These are phyloP conservation scores for Olivierus martensii DNA, from an alignment of 1,140 invertebrate genomes.

Conservation along the genomic window DNA sequence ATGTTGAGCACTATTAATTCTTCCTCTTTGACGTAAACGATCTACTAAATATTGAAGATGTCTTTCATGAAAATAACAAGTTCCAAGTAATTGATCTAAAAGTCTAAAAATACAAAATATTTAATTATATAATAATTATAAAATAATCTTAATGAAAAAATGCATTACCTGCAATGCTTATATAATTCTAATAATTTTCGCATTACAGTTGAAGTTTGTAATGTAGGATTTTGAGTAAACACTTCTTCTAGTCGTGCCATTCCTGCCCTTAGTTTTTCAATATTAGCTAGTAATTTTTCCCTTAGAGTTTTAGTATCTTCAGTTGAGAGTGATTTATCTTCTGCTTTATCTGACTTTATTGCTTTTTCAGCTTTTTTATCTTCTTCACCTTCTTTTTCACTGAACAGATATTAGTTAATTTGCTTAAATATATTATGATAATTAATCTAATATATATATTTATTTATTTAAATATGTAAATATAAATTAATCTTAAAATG, in stretches of 20 bases:
- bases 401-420: neutral
- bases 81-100: constrained; percentile 67
- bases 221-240: constrained; percentile 51
- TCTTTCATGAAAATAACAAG: constrained; percentile 67
- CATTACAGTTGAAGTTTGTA: constrained; percentile 59
- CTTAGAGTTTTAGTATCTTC: constrained; percentile 26
- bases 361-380: constrained; percentile 3
- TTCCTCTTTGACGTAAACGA: constrained; percentile 31
- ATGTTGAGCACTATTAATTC: constrained; percentile 29
- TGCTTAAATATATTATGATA: neutral
- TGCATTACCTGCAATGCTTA: constrained; percentile 56
- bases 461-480: too few relatives aligned
- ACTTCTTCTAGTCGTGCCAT: constrained; percentile 58
- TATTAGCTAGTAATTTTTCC: constrained; percentile 47
- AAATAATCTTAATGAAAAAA: constrained; percentile 16
- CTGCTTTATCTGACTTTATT: too few relatives aligned
- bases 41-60: constrained; percentile 52
- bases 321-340: neutral
- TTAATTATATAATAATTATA: neutral
- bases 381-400: neutral
- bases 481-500: too few relatives aligned
- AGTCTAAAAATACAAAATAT: constrained; percentile 30
- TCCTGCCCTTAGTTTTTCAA: constrained; percentile 54
- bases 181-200: constrained; percentile 63
- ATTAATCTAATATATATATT: too few relatives aligned